A percentile compares a stretch with the other conserved stretches of the same genome.
phyloP scores from a whole-genome alignment of 2,888 invertebrate genomes.

The Hipparchia sbordonii region DNA sequence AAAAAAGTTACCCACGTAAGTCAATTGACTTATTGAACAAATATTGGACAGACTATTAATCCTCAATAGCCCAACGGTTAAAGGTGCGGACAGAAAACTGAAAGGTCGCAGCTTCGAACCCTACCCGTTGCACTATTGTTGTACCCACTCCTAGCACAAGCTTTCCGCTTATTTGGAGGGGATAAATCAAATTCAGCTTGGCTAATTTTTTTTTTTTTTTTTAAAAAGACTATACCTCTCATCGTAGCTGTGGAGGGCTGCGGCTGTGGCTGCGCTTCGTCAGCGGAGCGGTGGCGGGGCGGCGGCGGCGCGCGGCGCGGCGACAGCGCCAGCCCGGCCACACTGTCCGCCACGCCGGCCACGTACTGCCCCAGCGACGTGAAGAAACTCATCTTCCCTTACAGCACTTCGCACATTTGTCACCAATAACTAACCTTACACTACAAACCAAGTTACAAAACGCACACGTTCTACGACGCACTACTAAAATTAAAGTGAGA shows the following conservation, averaged over 20 bases:
- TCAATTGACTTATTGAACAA: no score
- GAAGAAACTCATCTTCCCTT: conserved; percentile 89
- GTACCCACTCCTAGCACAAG: no score
- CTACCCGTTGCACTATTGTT: no score
- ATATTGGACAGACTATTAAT: no score
- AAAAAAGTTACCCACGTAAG: no score
- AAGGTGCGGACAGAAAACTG: no score
- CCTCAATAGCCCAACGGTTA: no score
- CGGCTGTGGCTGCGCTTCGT: conserved; percentile 71
- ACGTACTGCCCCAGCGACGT: conserved; percentile 93
- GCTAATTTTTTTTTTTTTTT: no score
- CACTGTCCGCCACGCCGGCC: conserved; percentile 92
- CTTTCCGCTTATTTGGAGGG: no score
- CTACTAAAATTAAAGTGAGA: not conserved
- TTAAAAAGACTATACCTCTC: not conserved
- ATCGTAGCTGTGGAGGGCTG: conserved; percentile 48
- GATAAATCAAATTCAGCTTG: no score
- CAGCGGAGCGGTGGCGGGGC: conserved; percentile 85
- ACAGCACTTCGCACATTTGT: conserved; percentile 25
- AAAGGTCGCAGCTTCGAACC: no score
- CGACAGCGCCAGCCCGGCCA: conserved; percentile 90
- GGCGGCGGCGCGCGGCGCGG: conserved; percentile 88
- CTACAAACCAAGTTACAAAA: not conserved
- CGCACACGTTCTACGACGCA: not conserved
- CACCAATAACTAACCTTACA: not conserved